Evolutionary conservation across 2,888 invertebrate genomes (phyloP), one percentile per base, ranked within the genome.

Genomic region (Drosophila siamana): DNA sequence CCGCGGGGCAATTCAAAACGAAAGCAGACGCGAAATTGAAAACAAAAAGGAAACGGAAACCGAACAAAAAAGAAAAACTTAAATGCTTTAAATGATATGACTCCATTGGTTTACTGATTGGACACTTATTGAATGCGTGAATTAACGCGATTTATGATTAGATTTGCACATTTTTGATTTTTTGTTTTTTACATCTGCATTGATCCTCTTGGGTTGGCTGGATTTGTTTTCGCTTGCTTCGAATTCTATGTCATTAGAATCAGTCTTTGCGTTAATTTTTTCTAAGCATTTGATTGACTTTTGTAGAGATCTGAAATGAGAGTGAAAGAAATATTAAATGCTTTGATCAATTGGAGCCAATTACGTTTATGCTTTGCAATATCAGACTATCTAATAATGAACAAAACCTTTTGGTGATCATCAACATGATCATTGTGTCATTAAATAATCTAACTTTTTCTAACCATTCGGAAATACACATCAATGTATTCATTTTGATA

Each of bases 71-170:
- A 71, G 51, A 78, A 74, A 66, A 76, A 82, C 64, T 62, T 46
- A 78, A 76, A 74, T 62, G 50, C 56, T 33, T 51, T 48, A 22
- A 54, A 41, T 24, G 28, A 61, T 44, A 69, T 74, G 78, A 85
- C 88, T 90, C 88, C 88, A 81, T 88, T 89, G 70, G 75, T 60
- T 72, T 43, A 24, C 24, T 4, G 19, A 57, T 19, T 26, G 28
- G 28, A 40, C 48, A 66, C 44, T 64, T 22, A 3, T 19, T 57
- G 16, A 40, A 22, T 13, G 60, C 9, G 24, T 13, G 6, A 38
- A 36, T 33, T 59, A 44, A 48, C 19, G 68, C 59, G 54, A 55
- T 16, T 55, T 68, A 46, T 41, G 2, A 43, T 46, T 55, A 5
- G 24, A 19, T 36, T 56, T 51, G 52, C 30, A 40, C 50, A 41